Evolutionary conservation across 1,140 invertebrate species (phyloP).

Genomic region (Paralvinella palmiformis): DNA sequence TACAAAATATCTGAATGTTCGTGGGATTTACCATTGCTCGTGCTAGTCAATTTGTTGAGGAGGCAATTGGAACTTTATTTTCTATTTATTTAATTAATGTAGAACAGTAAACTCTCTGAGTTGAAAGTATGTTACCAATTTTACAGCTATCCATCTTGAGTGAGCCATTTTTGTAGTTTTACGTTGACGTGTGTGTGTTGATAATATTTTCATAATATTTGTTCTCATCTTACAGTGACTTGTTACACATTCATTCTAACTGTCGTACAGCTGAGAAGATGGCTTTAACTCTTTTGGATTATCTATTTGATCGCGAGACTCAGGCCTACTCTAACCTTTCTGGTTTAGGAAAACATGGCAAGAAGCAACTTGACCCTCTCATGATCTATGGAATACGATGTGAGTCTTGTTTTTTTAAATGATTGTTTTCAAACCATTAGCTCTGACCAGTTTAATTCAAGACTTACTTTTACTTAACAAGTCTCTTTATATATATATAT

Average conservation of each 20-base stretch:
- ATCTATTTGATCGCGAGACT: conserved; percentile 55
- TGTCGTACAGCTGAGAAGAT: conserved; percentile 57
- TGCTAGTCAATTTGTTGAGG: too few relatives aligned
- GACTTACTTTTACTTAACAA: too few relatives aligned
- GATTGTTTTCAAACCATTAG: too few relatives aligned
- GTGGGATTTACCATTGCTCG: too few relatives aligned
- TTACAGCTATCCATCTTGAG: neutral
- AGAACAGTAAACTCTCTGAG: too few relatives aligned
- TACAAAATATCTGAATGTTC: too few relatives aligned
- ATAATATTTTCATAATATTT: neutral
- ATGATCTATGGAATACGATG: conserved; percentile 57
- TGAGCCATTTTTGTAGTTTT: neutral
- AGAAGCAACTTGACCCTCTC: conserved; percentile 56
- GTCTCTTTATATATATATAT: too few relatives aligned
- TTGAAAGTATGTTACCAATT: too few relatives aligned
- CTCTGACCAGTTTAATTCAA: too few relatives aligned
- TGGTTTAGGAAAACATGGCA: conserved; percentile 55
- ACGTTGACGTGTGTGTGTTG: too few relatives aligned
- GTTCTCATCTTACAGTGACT: conserved; percentile 46
- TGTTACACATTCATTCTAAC: conserved; percentile 55
- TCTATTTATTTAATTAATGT: neutral
- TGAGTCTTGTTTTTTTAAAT: conserved; percentile 31
- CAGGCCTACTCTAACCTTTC: conserved; percentile 55
- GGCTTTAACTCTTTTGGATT: conserved; percentile 55
- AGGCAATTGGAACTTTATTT: too few relatives aligned